Conservation (phyloP, 2,113 vertebrate species). For the Laticauda laticaudata region DNA sequence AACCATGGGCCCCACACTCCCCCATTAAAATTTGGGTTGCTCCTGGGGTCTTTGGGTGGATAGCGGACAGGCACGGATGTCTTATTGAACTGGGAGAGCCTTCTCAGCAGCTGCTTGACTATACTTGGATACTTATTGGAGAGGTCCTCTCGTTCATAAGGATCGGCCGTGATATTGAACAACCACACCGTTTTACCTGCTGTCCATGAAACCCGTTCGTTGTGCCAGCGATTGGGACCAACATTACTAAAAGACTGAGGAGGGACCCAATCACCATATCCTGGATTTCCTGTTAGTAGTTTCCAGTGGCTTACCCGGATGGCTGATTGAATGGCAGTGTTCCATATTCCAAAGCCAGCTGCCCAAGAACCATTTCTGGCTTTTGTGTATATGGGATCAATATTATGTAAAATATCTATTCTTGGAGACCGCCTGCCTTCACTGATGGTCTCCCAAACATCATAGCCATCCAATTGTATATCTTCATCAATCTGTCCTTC, state of each 20-base stretch:
- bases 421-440: slow-evolving; percentile 90
- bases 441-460: slow-evolving; percentile 95
- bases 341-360: slow-evolving; percentile 92
- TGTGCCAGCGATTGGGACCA: slow-evolving; percentile 86
- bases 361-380: slow-evolving; percentile 93
- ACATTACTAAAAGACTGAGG: slow-evolving; percentile 89
- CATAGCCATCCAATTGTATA: slow-evolving; percentile 88
- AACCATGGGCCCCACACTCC: slow-evolving; percentile 98
- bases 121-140: slow-evolving; percentile 82
- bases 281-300: slow-evolving; percentile 90
- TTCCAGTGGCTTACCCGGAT: slow-evolving; percentile 94
- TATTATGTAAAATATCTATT: slow-evolving; percentile 94
- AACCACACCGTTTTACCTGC: slow-evolving; percentile 94
- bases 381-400: slow-evolving; percentile 91
- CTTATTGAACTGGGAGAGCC: slow-evolving; percentile 87
- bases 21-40: slow-evolving; percentile 91
- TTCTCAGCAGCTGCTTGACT: slow-evolving; percentile 85
- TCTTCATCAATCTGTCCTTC: slow-evolving; percentile 89
- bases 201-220: slow-evolving; percentile 81
- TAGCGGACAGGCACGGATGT: slow-evolving; percentile 91
- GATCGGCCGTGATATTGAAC: slow-evolving; percentile 95
- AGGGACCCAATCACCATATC: slow-evolving; percentile 95
- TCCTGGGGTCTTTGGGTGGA: slow-evolving; percentile 89
- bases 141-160: slow-evolving; percentile 90
- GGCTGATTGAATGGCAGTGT: slow-evolving; percentile 91